Evolutionary conservation across 2,113 vertebrate genomes (phyloP), one percentile per base, ranked within the genome.

Genomic region (Nothoprocta pentlandii): DNA sequence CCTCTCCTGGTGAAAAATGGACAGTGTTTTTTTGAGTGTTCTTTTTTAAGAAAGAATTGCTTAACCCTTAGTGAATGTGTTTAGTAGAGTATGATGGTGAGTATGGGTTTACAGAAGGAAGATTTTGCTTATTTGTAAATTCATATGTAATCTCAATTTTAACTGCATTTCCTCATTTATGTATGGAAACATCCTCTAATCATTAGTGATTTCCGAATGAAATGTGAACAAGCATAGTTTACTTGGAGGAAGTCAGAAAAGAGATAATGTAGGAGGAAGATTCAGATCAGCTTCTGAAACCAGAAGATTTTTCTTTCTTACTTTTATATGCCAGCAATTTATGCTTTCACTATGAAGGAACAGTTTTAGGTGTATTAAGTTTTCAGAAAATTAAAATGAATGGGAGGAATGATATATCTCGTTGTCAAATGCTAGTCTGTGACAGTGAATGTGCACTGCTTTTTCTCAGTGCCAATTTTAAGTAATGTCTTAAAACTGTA

Each of bases 401-500:
- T 93, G 66, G 77, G 89, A 83, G n/a, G 63, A 86, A 13, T 80
- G 78, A 69, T 78, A 63, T 74, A 88, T 90, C 74, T 89, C 89
- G 80, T 67, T 90, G 77, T 86, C 74, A 87, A 30, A 89, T 59
- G 87, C 84, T 53, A 46, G 39, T 66, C 34, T 86, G 16, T 58
- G 51, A 92, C 89, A 93, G 68, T 49, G 91, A 95, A 94, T 69
- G 61, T 44, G 41, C 85, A 70, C 41, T 85, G 74, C 39, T 80
- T 92, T 96, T 92, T 91, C 58, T 92, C 47, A 90, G 53, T 61
- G 95, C 54, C 76, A 90, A 62, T 91, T 96, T 97, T 85, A 95
- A 95, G 75, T 80, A 58, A 85, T 90, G 42, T 74, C 92, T 94
- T 82, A 73, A 75, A 96, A 64, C 41, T 59, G 87, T 94, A 92